These are phyloP conservation scores for Phylloscopus collybita DNA, from an alignment of 2,797 vertebrate genomes.

Conservation along the genomic window DNA sequence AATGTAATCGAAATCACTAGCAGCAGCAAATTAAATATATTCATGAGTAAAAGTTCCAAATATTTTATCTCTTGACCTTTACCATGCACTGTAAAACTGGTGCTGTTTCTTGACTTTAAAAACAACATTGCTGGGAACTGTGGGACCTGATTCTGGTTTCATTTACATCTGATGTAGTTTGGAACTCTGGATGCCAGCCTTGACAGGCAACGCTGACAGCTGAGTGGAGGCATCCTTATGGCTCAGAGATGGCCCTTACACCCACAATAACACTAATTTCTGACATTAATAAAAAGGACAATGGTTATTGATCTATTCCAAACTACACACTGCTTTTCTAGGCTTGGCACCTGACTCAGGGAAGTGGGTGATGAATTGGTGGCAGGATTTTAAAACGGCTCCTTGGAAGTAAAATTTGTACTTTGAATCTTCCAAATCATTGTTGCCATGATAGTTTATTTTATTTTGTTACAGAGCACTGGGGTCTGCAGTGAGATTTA, in stretches of 20 bases:
- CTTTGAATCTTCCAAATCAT: neutral
- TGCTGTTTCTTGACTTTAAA: neutral
- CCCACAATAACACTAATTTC: neutral
- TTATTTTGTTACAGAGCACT: neutral
- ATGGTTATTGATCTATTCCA: neutral
- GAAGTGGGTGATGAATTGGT: neutral
- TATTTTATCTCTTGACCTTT: constrained; percentile 54
- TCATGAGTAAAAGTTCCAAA: constrained; percentile 53
- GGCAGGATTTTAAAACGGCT: neutral
- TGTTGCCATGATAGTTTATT: neutral
- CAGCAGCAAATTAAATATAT: constrained; percentile 68
- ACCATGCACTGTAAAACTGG: neutral
- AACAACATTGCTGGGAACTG: neutral
- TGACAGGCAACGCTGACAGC: neutral
- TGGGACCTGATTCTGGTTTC: neutral
- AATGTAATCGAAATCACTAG: constrained; percentile 55
- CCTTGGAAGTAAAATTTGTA: neutral
- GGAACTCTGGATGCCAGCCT: neutral
- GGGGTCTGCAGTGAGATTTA: neutral
- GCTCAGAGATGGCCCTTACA: neutral
- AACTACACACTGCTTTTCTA: neutral
- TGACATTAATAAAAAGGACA: neutral
- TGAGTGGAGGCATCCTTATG: neutral
- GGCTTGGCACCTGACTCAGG: neutral
- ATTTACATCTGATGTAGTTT: neutral